Base-by-base conservation (phyloP, 2,797 vertebrate genomes). In the Chiroxiphia lanceolata region DNA sequence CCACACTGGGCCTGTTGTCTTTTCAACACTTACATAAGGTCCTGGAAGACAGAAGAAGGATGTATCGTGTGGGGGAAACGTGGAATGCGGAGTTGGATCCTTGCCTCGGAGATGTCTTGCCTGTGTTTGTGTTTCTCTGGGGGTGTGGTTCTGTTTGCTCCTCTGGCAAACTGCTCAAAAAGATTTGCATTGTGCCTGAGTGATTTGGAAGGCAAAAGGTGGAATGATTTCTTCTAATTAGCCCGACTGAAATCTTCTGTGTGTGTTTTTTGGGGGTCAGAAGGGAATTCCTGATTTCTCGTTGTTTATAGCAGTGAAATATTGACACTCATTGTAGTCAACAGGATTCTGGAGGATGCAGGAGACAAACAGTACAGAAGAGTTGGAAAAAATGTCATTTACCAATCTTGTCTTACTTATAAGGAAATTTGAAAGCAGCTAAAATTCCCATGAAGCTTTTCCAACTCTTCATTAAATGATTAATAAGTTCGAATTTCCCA, bases 31-130 rank as follows among this genome's bases (percentile, higher is more conserved):
- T 89, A 53, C 10, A 53, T 65, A 72, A 93, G 74, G 78, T 87
- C 74, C 82, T 53, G 69, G 40, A 76, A 84, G 85, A 65, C 77
- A 87, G 77, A 69, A 69, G 72, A 75, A 89, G 65, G 74, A 67
- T 75, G 3, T 48, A 26, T 74, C 54, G 29, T 47, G 13, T 83
- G 74, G 74, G 87, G 78, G 82, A 94, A 84, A 69, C 80, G 50
- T 75, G 67, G 48, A 71, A 68, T 36, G 79, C 76, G 87, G 68
- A 88, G 59, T 38, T 95, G 89, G 76, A 71, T 53, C 80, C 72
- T 51, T 92, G 86, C 80, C 95, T 90, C 40, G 21, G 64, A 3
- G 44, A 84, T 75, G 61, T 72, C 70, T 70, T 84, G 67, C 29
- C 34, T 68, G 21, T 79, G 70, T 56, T 54, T 84, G 53, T 75